Conservation (phyloP, 1,140 invertebrate species). For the Drosophila subpulchrella region DNA sequence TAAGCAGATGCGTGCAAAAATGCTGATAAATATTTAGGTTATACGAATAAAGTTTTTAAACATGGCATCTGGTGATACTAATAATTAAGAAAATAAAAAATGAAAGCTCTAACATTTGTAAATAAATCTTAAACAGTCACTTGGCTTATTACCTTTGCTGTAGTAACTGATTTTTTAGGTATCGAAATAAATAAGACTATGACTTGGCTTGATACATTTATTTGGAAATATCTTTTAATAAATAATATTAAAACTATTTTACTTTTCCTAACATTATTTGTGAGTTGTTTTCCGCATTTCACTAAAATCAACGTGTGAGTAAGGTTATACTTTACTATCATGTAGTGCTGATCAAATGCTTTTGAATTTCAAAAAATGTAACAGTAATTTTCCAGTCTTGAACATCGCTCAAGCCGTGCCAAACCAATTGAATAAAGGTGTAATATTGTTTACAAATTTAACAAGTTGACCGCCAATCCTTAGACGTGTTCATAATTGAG, state of each 20-base stretch:
- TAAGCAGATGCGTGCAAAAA: background rate
- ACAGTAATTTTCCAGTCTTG: background rate
- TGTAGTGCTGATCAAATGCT: conserved; percentile 8
- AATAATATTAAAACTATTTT: conserved; percentile 38
- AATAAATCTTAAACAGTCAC: background rate
- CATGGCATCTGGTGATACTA: background rate
- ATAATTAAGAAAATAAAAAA: background rate
- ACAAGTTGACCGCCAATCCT: background rate
- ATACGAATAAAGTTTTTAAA: background rate
- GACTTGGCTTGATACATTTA: conserved; percentile 14
- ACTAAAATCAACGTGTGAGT: conserved; percentile 21
- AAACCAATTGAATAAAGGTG: conserved; percentile 1
- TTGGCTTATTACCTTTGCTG: too few species aligned
- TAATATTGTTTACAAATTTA: conserved; percentile 17
- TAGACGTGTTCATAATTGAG: background rate
- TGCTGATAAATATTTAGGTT: background rate
- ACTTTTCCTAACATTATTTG: conserved; percentile 25
- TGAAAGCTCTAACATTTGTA: background rate
- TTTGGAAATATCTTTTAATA: conserved; percentile 38
- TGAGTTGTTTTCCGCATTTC: conserved; percentile 12
- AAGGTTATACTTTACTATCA: background rate
- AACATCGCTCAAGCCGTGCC: background rate
- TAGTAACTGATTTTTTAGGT: too few species aligned
- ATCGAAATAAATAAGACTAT: background rate
- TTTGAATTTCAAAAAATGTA: conserved; percentile 16